Percentiles rank a stretch among this genome's conserved stretches.
phyloP scores from a whole-genome alignment of 2,113 vertebrate species.

The Nycticebus coucang region DNA sequence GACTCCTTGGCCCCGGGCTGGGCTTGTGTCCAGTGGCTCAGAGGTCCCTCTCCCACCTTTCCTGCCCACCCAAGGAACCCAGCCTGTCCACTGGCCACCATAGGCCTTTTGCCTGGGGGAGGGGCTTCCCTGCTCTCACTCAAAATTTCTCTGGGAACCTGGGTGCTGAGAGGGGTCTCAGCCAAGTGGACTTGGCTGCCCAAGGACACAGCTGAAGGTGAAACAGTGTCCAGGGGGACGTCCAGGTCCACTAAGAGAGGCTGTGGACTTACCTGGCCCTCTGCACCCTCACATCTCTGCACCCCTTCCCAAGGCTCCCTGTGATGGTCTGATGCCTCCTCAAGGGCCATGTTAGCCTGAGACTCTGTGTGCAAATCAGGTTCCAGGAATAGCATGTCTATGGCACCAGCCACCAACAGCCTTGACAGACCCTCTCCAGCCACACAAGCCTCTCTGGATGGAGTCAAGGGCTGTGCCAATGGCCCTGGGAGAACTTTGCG shows the following conservation, averaged over 20 bases:
- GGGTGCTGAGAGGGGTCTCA: background rate
- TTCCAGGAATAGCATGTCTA: slow-evolving; percentile 29
- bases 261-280: background rate
- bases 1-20: background rate
- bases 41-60: background rate
- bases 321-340: slow-evolving; percentile 72
- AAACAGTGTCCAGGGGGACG: fast-evolving
- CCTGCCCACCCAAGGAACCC: background rate
- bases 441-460: background rate
- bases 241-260: background rate
- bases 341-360: slow-evolving; percentile 80
- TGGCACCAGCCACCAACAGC: slow-evolving; percentile 69
- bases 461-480: background rate
- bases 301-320: slow-evolving; percentile 73
- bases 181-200: background rate
- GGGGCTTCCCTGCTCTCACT: background rate
- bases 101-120: background rate
- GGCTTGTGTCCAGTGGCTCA: slow-evolving; percentile 5
- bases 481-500: background rate
- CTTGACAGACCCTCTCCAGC: background rate
- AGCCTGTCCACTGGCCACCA: background rate
- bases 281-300: slow-evolving; percentile 77
- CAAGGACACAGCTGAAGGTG: background rate
- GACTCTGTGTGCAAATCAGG: slow-evolving; percentile 65
- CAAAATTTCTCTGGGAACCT: background rate